Base-by-base conservation (phyloP, 2,888 invertebrate species). In the Eupelmus urozonus region DNA sequence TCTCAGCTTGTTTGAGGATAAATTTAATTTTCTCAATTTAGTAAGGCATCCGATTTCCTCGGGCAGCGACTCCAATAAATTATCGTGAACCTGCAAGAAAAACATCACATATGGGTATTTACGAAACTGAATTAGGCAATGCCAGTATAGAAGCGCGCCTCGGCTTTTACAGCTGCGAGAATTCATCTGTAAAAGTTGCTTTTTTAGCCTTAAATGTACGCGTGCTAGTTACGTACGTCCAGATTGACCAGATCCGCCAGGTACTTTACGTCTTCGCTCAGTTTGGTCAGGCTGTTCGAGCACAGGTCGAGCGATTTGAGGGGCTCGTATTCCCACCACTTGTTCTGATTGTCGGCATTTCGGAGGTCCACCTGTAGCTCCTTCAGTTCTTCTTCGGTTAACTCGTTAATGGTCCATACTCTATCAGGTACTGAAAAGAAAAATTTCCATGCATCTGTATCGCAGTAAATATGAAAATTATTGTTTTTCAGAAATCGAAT, bases 321-420 rank as follows among this genome's bases (percentile, higher is more conserved):
- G 1, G 95, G 94, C 83, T 94, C 93, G 85, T 94, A 93, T 87
- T 95, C 96, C 96, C 96, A 96, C 97, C 97, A 97, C 81, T 92
- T 92, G 81, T 93, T 92, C 63, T 92, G 92, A 51, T 92, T 91
- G 66, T 92, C 91, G 74, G 91, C 89, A 83, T 93, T 93, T 87
- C 94, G 93, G 62, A 93, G 88, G 81, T 91, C 91, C 7, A 90
- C 90, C 60, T 93, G 92, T 82, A 89, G 80, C 53, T 87, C 79
- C 65, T 83, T 84, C 23, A 93, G 91, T 78, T 93, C 92, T 18
- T 93, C 93, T 74, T 92, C 92, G 80, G 93, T 93, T 78, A 93
- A 89, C 82, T 94, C 93, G 86, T 95, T 94, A 85, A 96, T 93
- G 83, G 92, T 93, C 92, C 94, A 96, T 79, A 95, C 91, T 90